Percentiles rank a stretch among this genome's conserved stretches.
Evolutionary conservation across 2,113 vertebrate species (phyloP).

Genomic region (Eolophus roseicapilla): DNA sequence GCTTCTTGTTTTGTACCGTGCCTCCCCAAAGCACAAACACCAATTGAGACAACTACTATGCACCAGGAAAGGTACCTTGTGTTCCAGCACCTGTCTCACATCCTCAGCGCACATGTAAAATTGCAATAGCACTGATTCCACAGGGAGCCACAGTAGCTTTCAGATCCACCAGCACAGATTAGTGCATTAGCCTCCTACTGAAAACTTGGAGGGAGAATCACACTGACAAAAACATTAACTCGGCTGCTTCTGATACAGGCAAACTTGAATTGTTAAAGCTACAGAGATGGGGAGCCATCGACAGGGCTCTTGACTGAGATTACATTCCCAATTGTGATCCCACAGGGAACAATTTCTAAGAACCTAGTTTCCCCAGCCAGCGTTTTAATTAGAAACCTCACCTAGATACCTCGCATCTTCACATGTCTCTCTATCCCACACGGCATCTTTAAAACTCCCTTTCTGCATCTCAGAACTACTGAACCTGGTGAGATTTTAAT

Average conservation of each 20-base stretch:
- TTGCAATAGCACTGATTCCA: neutral
- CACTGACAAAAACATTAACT: neutral
- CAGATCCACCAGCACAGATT: neutral
- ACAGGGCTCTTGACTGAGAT: neutral
- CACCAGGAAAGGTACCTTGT: accelerated
- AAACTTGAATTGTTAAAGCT: neutral
- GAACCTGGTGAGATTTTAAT: constrained; percentile 62
- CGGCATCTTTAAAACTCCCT: constrained; percentile 5
- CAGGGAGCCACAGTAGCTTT: neutral
- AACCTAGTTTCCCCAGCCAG: neutral
- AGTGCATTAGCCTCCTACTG: neutral
- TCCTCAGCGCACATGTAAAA: neutral
- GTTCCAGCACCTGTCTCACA: neutral
- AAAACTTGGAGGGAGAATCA: neutral
- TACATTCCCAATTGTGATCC: neutral
- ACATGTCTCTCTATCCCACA: neutral
- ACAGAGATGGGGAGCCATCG: neutral
- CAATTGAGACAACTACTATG: accelerated
- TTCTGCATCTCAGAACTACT: neutral
- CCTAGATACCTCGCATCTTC: neutral
- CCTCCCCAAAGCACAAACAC: neutral
- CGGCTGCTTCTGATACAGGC: neutral
- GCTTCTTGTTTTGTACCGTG: neutral
- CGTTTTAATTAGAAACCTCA: constrained; percentile 55
- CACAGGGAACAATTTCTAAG: neutral